phyloP scores from a whole-genome alignment of 2,888 invertebrate species.

The Parnassius orleans region DNA sequence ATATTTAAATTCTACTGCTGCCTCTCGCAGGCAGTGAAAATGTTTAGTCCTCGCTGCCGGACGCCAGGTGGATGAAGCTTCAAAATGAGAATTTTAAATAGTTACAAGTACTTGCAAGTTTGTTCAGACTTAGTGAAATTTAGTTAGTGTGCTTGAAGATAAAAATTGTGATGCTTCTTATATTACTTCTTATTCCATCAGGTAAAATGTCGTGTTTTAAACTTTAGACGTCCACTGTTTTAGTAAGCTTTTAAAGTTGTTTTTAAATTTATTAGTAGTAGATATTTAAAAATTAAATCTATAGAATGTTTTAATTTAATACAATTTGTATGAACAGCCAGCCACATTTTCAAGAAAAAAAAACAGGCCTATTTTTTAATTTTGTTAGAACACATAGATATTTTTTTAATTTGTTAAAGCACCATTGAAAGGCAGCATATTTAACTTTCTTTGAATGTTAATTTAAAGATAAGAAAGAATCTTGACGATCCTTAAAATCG shows the following conservation, averaged over 20 bases:
- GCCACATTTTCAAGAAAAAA: too few species aligned
- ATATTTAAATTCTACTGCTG: constrained; percentile 74
- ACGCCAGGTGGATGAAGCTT: constrained; percentile 64
- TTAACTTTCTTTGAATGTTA: constrained; percentile 49
- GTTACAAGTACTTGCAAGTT: constrained; percentile 63
- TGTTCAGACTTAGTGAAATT: constrained; percentile 61
- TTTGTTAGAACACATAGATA: too few species aligned
- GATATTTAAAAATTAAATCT: too few species aligned
- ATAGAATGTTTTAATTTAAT: too few species aligned
- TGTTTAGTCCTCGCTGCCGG: constrained; percentile 66
- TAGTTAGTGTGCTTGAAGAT: constrained; percentile 52
- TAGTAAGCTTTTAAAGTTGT: too few species aligned
- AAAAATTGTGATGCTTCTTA: constrained; percentile 64
- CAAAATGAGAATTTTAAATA: constrained; percentile 70
- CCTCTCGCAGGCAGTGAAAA: constrained; percentile 69
- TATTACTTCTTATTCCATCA: constrained; percentile 59
- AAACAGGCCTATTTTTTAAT: too few species aligned
- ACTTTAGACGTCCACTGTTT: background rate
- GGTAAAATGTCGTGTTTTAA: constrained; percentile 47
- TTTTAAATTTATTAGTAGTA: too few species aligned
- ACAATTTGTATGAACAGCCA: too few species aligned
- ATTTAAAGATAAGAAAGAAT: constrained; percentile 49
- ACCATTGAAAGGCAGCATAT: constrained; percentile 30
- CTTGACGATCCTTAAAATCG: constrained; percentile 30
- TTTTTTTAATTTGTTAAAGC: background rate